Evolutionary conservation across 2,888 invertebrate genomes (phyloP), one percentile per base, ranked within the genome.

Genomic region (Noctua comes): DNA sequence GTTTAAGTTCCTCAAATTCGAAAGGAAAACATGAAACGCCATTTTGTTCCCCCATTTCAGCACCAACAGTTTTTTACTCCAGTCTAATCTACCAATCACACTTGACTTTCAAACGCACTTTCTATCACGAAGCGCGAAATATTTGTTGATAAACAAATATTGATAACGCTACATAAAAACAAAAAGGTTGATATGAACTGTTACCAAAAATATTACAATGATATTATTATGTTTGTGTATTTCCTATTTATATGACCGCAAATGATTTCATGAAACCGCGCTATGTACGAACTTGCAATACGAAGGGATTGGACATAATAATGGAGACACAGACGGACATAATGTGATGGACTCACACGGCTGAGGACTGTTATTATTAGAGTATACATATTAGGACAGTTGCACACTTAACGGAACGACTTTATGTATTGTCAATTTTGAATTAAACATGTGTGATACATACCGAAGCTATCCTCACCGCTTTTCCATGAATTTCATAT

Each of bases 1-100:
- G 64, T 40, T 79, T 65, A 5, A 88, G 65, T 46, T 89, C 83
- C n/a, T 70, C 71, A 68, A 80, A 72, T 97, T 6, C 97, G 24
- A 79, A 87, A n/a, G 87, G 87, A n/a, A 80, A 82, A n/a, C 27
- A 16, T 4, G n/a, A 21, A 64, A 21, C 27, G 27, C 51, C 7
- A 11, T 68, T 81, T 36, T 18, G 43, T 7, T 77, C 64, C 21
- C 11, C 66, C 81, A 86, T 86, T 72, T 65, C 13, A 31, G 40
- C 3, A 62, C 40, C 8, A 69, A 57, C 6, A 31, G 48, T 40
- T 18, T 36, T 59, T 24, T 31, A 54, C 16, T 8, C 16, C 0
- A 18, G n/a, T n/a, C 2, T 43, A 21, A 21, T 43, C 21, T 16
- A 31, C 16, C 0, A 48, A 40, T 69, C 3, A 4, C 21, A 10